Evolutionary conservation across 1,140 invertebrate genomes (phyloP), one percentile per base, ranked within the genome.

Genomic region (Pseudomyrmex dendroicus): DNA sequence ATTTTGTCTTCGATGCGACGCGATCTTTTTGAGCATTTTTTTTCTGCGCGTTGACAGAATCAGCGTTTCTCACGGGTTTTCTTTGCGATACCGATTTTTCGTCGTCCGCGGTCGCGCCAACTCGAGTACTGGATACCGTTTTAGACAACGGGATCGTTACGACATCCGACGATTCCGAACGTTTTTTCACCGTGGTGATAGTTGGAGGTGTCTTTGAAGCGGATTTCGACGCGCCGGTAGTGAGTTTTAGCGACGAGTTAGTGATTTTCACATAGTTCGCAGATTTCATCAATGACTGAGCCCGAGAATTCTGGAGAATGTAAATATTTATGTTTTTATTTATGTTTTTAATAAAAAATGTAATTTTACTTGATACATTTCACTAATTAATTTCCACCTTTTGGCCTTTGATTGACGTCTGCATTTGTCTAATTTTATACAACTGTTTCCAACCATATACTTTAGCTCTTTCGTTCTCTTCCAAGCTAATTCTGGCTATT

Each of bases 381-480:
- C 1, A 1, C 20, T 44, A 2, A 25, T 17, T 44, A n/a, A 54
- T 54, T 56, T 0, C 8, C 82, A 80, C 83, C 35, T 72, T 88
- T 20, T 59, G 62, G 1, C 82, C 57, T 35, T 62, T 72, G 1
- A 64, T 46, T 35, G 67, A 52, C 44, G 70, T 46, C 25, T 77
- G 25, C n/a, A 89, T 74, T 59, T 89, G 72, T 13, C 59, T 84
- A 15, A 85, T 83, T 57, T 88, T 90, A 0, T 92, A 84, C 0
- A 91, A 35, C 22, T 89, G 56, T 61, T 90, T 91, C 92, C 91
- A 93, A 48, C 84, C 86, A 35, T 70, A 84, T 7, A 84, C 9
- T 17, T 22, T 82, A n/a, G 61, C 70, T 8, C 67, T 56, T 13
- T 86, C 22, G 5, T 56, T 73, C 66, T 92, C 89, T 17, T 83